A percentile compares a stretch with the other conserved stretches of the same genome.
Conservation (phyloP, 2,797 vertebrate genomes). For the Lepus oiostolus region DNA sequence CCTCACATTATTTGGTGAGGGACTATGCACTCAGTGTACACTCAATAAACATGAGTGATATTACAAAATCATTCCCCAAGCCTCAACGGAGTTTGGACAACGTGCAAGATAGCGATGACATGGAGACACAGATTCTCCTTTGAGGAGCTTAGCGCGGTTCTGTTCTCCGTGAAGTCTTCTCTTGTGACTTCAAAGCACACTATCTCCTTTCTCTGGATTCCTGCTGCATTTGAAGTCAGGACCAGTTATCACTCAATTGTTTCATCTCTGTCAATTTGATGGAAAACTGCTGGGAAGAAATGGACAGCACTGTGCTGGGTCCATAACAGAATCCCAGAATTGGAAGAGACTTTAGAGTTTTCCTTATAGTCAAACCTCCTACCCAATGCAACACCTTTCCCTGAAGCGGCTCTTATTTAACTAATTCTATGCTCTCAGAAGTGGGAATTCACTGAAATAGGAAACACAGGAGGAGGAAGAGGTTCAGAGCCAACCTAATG, state of each 20-base stretch:
- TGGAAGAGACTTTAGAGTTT: conserved; percentile 20
- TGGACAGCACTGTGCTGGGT: conserved; percentile 17
- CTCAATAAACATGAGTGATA: conserved; percentile 74
- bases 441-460: conserved; percentile 58
- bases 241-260: neutral
- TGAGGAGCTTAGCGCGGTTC: conserved; percentile 30
- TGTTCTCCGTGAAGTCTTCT: conserved; percentile 20
- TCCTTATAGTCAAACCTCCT: conserved; percentile 7
- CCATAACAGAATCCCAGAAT: conserved; percentile 51
- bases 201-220: conserved; percentile 37
- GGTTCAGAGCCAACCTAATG: conserved; percentile 36
- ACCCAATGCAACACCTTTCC: neutral
- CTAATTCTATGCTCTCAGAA: conserved; percentile 12
- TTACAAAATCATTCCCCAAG: conserved; percentile 74
- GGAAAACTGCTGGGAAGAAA: conserved; percentile 49
- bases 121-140: conserved; percentile 44
- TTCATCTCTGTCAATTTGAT: conserved; percentile 32
- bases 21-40: conserved; percentile 66
- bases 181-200: neutral
- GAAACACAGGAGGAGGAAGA: conserved; percentile 45
- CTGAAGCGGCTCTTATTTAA: conserved; percentile 50
- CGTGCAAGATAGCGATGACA: conserved; percentile 65
- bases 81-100: conserved; percentile 55
- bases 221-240: conserved; percentile 52
- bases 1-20: conserved; percentile 66